Conservation (phyloP, 2,113 vertebrate species). For the Heptranchias perlo region DNA sequence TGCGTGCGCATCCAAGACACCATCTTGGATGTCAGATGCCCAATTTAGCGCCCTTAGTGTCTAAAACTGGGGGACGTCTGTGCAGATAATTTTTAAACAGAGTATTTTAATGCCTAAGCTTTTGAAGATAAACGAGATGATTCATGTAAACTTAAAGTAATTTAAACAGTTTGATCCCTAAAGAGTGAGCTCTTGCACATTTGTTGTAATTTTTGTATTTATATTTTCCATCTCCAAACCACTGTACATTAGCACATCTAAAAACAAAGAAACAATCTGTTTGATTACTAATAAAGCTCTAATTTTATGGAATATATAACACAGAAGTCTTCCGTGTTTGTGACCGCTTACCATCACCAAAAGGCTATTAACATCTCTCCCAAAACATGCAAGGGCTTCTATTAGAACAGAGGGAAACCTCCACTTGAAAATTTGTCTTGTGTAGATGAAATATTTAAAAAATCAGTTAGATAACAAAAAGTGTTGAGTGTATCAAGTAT, state of each 20-base stretch:
- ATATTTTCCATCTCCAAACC: background rate
- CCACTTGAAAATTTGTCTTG: background rate
- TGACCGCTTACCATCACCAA: background rate
- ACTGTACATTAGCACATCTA: background rate
- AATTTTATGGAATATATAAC: background rate
- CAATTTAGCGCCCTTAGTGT: too few species aligned
- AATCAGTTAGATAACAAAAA: background rate
- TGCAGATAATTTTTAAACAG: too few species aligned
- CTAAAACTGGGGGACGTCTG: too few species aligned
- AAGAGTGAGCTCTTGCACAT: background rate
- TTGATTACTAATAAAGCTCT: background rate
- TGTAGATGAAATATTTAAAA: background rate
- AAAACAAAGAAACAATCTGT: background rate
- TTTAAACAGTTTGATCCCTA: background rate
- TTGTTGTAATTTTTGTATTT: too few species aligned
- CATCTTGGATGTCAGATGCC: too few species aligned
- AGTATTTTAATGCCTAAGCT: background rate
- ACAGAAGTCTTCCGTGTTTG: too few species aligned
- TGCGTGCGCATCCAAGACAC: too few species aligned
- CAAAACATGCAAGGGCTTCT: background rate
- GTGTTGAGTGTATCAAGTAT: background rate
- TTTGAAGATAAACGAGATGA: background rate
- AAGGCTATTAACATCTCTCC: background rate
- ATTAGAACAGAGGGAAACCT: background rate
- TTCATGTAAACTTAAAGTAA: background rate